Conservation (phyloP, 2,797 vertebrate genomes). For the Hippopotamyrus pictus region DNA sequence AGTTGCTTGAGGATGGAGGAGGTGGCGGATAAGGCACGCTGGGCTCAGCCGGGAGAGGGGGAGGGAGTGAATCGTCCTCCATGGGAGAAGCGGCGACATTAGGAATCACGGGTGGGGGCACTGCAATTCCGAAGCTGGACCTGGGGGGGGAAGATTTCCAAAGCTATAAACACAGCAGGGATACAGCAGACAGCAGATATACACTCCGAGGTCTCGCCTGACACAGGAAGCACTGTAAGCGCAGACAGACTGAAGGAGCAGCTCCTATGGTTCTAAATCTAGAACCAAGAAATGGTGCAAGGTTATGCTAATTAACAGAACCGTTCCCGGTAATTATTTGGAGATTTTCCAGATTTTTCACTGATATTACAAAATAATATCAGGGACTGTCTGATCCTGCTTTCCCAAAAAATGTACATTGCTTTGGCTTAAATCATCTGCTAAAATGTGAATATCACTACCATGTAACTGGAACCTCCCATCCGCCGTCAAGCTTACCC, state of each 20-base stretch:
- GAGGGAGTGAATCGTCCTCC: slow-evolving; percentile 28
- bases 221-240: not conserved
- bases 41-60: slow-evolving; percentile 31
- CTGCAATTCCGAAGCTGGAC: slow-evolving; percentile 54
- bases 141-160: slow-evolving; percentile 34
- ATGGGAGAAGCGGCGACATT: slow-evolving; percentile 27
- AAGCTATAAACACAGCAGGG: not conserved
- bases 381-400: not conserved
- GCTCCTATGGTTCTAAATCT: not conserved
- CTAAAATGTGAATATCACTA: not conserved
- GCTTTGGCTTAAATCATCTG: not conserved
- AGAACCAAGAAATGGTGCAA: not conserved
- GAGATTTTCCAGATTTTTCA: not conserved
- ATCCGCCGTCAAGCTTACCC: slow-evolving; percentile 27
- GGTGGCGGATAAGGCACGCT: slow-evolving; percentile 22
- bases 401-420: not conserved
- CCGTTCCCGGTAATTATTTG: not conserved
- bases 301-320: not conserved
- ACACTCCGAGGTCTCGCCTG: not conserved
- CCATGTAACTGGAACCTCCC: not conserved
- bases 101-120: slow-evolving; percentile 60
- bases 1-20: not conserved
- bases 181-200: not conserved
- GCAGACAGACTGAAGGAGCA: not conserved
- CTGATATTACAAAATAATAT: not conserved